Evolutionary conservation across 2,113 vertebrate species (phyloP), one percentile per base, ranked within the genome.

Genomic region (Zingel zingel): DNA sequence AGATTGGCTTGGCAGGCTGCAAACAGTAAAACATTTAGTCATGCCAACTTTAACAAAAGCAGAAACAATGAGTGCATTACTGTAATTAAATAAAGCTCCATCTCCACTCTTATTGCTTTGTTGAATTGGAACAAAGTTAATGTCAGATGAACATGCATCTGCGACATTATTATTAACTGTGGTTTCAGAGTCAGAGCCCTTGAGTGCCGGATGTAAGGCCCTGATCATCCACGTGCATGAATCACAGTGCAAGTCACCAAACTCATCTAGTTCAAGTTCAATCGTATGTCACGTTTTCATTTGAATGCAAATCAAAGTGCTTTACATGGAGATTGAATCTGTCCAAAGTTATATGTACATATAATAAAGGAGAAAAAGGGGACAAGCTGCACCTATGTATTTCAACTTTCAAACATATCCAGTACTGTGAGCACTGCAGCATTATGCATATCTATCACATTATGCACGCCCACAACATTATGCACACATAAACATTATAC

Each of bases 1-100:
- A 87, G 86, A 91, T 89, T 83, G 91, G 88, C 81, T 86, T 86
- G 87, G 86, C 91, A 77, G 82, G 59, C 83, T 79, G 86, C 77
- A 89, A 83, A 87, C 82, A 75, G 36, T 77, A 76, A 90, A 64
- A 61, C 77, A 63, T 81, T 87, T 80, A 86, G 88, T 71, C 83
- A 85, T 68, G 86, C 81, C 86, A 86, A 80, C 81, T 82, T 76
- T 43, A 72, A 86, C 80, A 89, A 64, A 72, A 65, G 51, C 75
- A 53, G 39, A 84, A 86, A 86, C 83, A 86, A 85, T 83, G 68
- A 77, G 48, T 11, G n/a, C 65, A 70, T 85, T n/a, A 8, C 58
- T 25, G 45, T 81, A 69, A 79, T 90, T 86, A 76, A 84, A 85
- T 73, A 70, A 89, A 84, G 66, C 65, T 18, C 12, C 50, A 51